These are phyloP conservation scores for Sminthurinus aureus DNA, from an alignment of 2,888 invertebrate genomes.

Conservation along the genomic window DNA sequence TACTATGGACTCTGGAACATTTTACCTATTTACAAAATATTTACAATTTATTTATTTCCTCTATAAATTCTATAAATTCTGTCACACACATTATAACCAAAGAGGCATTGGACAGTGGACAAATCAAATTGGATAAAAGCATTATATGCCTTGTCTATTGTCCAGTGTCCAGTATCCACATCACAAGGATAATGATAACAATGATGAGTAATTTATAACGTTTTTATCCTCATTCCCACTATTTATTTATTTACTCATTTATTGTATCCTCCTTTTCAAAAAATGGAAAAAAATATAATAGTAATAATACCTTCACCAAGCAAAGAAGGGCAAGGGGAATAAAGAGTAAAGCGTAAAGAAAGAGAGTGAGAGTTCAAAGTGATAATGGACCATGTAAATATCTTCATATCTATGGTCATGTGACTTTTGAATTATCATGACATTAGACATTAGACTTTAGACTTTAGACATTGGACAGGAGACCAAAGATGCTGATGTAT, in stretches of 20 bases:
- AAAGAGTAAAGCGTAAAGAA: neutral
- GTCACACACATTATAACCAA: too few relatives aligned
- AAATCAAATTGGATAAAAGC: neutral
- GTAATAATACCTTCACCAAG: too few relatives aligned
- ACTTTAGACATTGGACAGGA: neutral
- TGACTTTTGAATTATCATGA: slow-evolving; percentile 21
- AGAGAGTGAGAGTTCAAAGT: neutral
- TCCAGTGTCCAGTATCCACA: neutral
- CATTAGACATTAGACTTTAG: neutral
- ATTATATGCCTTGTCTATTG: neutral
- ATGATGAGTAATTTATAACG: too few relatives aligned
- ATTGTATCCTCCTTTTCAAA: too few relatives aligned
- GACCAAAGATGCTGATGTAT: neutral
- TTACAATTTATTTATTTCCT: too few relatives aligned
- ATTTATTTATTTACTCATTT: neutral
- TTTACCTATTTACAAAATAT: neutral
- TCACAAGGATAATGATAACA: neutral
- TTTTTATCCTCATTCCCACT: too few relatives aligned
- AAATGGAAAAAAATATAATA: neutral
- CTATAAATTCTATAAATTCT: too few relatives aligned
- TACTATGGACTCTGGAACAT: neutral
- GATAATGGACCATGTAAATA: neutral
- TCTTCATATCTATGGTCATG: neutral
- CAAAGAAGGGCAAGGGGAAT: too few relatives aligned
- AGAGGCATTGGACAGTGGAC: too few relatives aligned